Conservation (phyloP, 2,888 invertebrate genomes). For the Andricus quercusramuli region DNA sequence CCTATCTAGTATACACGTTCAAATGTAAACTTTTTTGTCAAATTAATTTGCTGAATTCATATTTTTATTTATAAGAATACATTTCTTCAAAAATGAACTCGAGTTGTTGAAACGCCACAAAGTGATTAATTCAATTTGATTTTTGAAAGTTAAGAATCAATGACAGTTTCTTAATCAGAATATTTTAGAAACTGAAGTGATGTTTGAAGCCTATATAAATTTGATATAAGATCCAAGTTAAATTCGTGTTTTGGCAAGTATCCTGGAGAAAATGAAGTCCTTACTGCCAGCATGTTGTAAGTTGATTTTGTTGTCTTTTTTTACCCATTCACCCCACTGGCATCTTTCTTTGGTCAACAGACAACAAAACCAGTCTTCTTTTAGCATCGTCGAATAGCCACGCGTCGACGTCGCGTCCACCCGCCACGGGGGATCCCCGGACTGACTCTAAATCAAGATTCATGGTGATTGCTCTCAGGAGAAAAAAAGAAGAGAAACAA, state of each 20-base stretch:
- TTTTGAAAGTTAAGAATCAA: constrained; percentile 53
- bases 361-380: constrained; percentile 44
- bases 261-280: constrained; percentile 27
- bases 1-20: no score
- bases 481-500: constrained; percentile 47
- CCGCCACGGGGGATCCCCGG: constrained; percentile 52
- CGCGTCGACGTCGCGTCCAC: constrained; percentile 53
- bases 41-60: no score
- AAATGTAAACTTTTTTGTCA: no score
- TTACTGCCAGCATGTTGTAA: constrained; percentile 1
- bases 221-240: constrained; percentile 24
- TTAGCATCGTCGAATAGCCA: constrained; percentile 53
- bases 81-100: no score
- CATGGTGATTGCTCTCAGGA: constrained; percentile 56
- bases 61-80: no score
- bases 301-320: constrained; percentile 32
- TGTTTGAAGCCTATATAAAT: constrained; percentile 44
- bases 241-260: neutral
- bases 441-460: constrained; percentile 55
- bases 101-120: no score
- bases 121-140: neutral
- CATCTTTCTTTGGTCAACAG: constrained; percentile 28
- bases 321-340: constrained; percentile 6
- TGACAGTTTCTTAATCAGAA: constrained; percentile 65
- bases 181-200: constrained; percentile 9